Evolutionary conservation across 2,888 invertebrate genomes (phyloP).

Genomic region (Rotaria sp.): DNA sequence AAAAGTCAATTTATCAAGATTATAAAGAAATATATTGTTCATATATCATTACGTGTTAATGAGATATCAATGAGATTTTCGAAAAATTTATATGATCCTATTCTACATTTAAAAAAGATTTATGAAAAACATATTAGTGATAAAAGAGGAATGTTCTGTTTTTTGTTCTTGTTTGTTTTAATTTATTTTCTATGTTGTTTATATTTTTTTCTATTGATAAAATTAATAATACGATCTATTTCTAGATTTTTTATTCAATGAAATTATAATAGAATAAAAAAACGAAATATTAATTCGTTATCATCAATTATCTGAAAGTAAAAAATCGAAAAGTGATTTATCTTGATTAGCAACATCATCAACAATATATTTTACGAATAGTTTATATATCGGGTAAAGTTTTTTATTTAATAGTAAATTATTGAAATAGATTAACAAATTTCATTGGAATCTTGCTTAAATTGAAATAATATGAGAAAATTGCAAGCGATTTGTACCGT

Average conservation of each 20-base stretch:
- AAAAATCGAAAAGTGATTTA: not conserved
- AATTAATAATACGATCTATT: not conserved
- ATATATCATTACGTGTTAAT: not conserved
- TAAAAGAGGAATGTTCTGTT: not conserved
- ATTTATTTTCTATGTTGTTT: not conserved
- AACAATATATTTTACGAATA: not conserved
- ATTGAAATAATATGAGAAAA: no score
- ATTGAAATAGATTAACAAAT: not conserved
- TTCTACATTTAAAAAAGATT: not conserved
- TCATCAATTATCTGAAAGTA: not conserved
- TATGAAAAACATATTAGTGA: not conserved
- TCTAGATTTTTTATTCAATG: not conserved
- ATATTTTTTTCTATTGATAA: not conserved
- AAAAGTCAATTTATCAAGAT: not conserved
- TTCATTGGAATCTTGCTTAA: no score
- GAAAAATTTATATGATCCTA: not conserved
- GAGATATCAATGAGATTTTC: not conserved
- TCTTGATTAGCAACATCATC: not conserved
- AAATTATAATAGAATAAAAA: not conserved
- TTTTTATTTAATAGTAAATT: not conserved
- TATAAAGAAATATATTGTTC: slow-evolving; percentile 26
- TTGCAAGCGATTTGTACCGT: no score
- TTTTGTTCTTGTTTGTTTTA: no score
- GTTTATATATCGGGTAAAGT: not conserved
- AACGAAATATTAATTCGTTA: not conserved